Conservation (phyloP, 2,113 vertebrate genomes). For the Ammodramus savannarum region DNA sequence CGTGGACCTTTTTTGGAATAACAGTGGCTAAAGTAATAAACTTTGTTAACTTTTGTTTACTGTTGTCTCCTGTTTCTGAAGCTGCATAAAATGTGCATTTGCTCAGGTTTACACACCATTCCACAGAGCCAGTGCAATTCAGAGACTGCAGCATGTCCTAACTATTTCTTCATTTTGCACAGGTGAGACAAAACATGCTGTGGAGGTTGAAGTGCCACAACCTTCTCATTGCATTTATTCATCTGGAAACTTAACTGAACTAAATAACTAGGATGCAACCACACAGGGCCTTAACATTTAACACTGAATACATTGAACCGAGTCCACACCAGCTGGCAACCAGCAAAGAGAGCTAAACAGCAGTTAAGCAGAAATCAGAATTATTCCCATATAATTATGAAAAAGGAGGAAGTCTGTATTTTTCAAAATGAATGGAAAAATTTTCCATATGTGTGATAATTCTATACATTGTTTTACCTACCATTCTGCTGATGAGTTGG, state of each 20-base stretch:
- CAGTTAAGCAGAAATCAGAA: slow-evolving; percentile 13
- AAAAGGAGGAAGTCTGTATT: neutral
- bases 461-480: neutral
- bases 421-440: neutral
- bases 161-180: neutral
- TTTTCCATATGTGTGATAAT: neutral
- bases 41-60: neutral
- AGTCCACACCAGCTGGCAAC: slow-evolving; percentile 41
- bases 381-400: neutral
- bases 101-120: neutral
- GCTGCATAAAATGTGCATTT: neutral
- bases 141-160: neutral
- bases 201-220: slow-evolving; percentile 11
- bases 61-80: neutral
- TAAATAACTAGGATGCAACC: slow-evolving; percentile 35
- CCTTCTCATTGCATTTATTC: slow-evolving; percentile 42
- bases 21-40: neutral
- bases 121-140: neutral
- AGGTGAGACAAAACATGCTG: neutral
- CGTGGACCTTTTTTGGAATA: neutral
- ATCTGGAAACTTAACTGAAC: slow-evolving; percentile 34
- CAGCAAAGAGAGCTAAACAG: neutral
- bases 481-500: neutral
- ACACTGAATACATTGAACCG: slow-evolving; percentile 47
- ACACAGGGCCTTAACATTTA: slow-evolving; percentile 36